Evolutionary conservation across 2,888 invertebrate species (phyloP), one percentile per base, ranked within the genome.

Genomic region (Limnephilus auricula): DNA sequence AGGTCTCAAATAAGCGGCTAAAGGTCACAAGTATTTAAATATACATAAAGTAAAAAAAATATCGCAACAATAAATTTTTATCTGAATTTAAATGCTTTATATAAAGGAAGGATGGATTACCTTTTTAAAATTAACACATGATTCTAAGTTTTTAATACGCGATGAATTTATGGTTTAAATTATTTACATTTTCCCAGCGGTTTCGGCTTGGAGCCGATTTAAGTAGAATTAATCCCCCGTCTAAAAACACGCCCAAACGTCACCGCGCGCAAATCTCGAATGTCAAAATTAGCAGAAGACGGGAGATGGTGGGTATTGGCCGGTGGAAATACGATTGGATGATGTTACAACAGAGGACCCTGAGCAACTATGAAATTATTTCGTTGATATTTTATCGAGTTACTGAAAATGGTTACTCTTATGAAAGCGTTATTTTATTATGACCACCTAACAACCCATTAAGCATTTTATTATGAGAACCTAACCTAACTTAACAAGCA

Each of bases 221-320:
- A 15, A 15, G 4, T 31, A 13, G 31, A 31, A 31, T 31, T 80
- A 25, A 65, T 65, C 65, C 65, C 65, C 65, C 9, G 65, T 18
- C 18, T 40, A 45, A 25, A 40, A 85, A 37, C 45, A 40, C 40
- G 85, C 90, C 90, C 89, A 88, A 89, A 25, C 92, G 82, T 50
- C 32, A 78, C 87, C 87, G 40, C 90, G 82, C 84, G 87, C 85
- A 50, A 86, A 40, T 85, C 50, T 86, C 80, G 92, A 92, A 92
- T 92, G 92, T 92, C 92, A 90, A 89, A 88, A 89, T 79, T 84
- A 65, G 80, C 90, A 85, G 92, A 89, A 92, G 92, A 90, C 90
- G 90, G 89, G 92, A 92, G 90, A 92, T 89, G 92, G 92, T 90
- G 92, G 92, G 79, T 89, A 90, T 40, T n/a, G 65, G 9, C 65